Conservation (phyloP, 2,113 vertebrate genomes). For the Plestiodon gilberti region DNA sequence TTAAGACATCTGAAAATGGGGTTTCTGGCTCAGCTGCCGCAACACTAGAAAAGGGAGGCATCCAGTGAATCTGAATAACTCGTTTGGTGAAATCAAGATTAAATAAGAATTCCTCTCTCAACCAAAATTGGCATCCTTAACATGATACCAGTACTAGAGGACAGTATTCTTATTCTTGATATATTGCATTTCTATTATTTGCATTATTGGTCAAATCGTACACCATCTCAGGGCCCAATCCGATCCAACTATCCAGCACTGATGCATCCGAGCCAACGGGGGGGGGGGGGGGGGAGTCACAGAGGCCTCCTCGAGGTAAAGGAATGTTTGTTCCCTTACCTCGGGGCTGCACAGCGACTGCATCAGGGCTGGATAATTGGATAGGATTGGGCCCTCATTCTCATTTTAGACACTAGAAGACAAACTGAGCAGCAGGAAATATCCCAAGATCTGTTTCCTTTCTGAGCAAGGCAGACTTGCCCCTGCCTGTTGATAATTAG, state of each 20-base stretch:
- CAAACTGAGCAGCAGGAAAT: slow-evolving; percentile 44
- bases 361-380: too few relatives aligned
- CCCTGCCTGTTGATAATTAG: slow-evolving; percentile 74
- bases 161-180: neutral
- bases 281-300: too few relatives aligned
- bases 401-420: neutral
- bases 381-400: too few relatives aligned
- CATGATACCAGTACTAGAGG: neutral
- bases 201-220: neutral
- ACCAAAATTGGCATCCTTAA: neutral
- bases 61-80: neutral
- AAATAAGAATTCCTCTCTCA: neutral
- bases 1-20: neutral
- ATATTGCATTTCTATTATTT: neutral
- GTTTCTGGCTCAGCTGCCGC: neutral
- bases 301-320: too few relatives aligned
- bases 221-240: too few relatives aligned
- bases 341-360: too few relatives aligned
- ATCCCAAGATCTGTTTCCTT: slow-evolving; percentile 54
- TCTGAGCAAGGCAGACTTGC: slow-evolving; percentile 64
- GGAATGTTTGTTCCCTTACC: too few relatives aligned
- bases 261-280: too few relatives aligned
- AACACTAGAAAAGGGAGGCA: too few relatives aligned
- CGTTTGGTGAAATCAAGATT: neutral
- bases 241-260: too few relatives aligned